A percentile compares a stretch with the other conserved stretches of the same genome.
These are phyloP conservation scores for Drosophila eugracilis DNA, from an alignment of 1,140 invertebrate species.

Conservation along the genomic window DNA sequence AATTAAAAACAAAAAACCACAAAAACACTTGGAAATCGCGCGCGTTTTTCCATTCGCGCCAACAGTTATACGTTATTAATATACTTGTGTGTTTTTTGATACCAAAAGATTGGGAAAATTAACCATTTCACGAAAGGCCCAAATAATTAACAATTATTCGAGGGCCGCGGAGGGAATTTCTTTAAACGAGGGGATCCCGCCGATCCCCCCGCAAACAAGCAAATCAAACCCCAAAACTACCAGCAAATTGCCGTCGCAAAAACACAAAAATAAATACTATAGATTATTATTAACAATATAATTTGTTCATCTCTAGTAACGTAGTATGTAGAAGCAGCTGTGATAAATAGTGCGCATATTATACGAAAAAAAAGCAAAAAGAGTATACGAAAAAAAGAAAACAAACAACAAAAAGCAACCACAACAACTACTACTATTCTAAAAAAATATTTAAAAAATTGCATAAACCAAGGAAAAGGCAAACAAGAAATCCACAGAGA, in stretches of 20 bases:
- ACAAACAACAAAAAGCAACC: constrained; percentile 14
- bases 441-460: too few relatives aligned
- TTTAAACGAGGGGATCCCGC: constrained; percentile 46
- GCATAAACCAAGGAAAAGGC: constrained; percentile 19
- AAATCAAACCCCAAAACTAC: too few relatives aligned
- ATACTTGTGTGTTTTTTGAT: constrained; percentile 11
- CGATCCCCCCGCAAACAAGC: constrained; percentile 36
- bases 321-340: constrained; percentile 84
- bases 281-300: constrained; percentile 21
- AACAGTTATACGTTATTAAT: constrained; percentile 13
- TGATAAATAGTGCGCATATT: constrained; percentile 84
- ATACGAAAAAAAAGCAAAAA: constrained; percentile 66
- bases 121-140: background rate
- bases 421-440: constrained; percentile 23
- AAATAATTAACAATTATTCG: constrained; percentile 16
- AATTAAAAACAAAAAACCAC: constrained; percentile 32
- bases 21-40: constrained; percentile 47
- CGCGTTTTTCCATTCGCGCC: constrained; percentile 32
- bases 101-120: background rate
- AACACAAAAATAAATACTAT: constrained; percentile 8
- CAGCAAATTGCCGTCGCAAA: constrained; percentile 52
- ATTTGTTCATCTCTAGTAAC: constrained; percentile 59
- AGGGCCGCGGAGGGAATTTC: constrained; percentile 20
- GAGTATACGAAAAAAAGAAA: constrained; percentile 51
- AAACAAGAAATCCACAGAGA: constrained; percentile 11